Evolutionary conservation across 2,888 invertebrate species (phyloP).

Genomic region (Acleris holmiana): DNA sequence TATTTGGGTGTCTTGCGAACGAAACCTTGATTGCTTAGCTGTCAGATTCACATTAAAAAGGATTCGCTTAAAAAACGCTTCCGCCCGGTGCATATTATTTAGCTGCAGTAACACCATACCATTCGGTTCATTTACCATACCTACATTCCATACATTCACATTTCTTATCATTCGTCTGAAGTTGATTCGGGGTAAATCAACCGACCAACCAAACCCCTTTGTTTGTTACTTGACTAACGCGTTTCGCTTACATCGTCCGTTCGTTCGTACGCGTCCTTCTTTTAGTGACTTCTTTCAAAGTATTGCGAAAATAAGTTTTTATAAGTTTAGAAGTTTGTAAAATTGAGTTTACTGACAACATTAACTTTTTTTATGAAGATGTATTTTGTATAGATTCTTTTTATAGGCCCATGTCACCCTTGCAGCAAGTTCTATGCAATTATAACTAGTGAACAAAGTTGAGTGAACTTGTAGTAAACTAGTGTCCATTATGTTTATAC

Average conservation of each 20-base stretch:
- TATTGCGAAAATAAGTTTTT: constrained; percentile 68
- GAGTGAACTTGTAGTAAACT: constrained; percentile 72
- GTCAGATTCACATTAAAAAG: too few species aligned
- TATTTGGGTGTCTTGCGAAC: too few species aligned
- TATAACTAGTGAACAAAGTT: constrained; percentile 65
- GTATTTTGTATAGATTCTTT: constrained; percentile 1
- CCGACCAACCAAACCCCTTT: constrained; percentile 30
- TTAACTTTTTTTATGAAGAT: constrained; percentile 17
- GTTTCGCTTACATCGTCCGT: constrained; percentile 26
- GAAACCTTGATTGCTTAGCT: too few species aligned
- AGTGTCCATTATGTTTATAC: constrained; percentile 55
- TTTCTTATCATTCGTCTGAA: constrained; percentile 24
- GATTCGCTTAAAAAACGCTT: too few species aligned
- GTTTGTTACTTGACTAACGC: constrained; percentile 23
- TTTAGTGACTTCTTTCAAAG: constrained; percentile 57
- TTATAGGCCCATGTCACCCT: constrained; percentile 9
- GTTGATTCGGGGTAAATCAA: constrained; percentile 20
- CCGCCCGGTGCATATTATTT: background rate
- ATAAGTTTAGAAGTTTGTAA: constrained; percentile 28
- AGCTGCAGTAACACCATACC: background rate
- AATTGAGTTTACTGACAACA: constrained; percentile 14
- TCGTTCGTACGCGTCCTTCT: constrained; percentile 33
- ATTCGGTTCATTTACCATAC: background rate
- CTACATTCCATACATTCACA: background rate
- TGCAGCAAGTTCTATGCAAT: constrained; percentile 29